A percentile compares a stretch with the other conserved stretches of the same genome.
phyloP scores from a whole-genome alignment of 2,797 vertebrate species.

The Siniperca scherzeri region DNA sequence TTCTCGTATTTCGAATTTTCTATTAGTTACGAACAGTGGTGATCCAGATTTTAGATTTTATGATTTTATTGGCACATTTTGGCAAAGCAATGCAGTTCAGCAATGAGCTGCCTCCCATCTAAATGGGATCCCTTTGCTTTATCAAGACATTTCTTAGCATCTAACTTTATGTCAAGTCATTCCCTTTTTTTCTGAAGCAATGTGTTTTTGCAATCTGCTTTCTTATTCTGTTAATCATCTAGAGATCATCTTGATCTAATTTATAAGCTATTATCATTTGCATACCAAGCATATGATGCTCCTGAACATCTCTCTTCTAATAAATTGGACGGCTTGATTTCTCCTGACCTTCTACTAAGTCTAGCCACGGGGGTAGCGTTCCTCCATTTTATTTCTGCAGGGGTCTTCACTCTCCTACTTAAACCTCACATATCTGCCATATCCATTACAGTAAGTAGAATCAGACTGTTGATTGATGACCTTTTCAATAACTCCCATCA shows the following conservation, averaged over 20 bases:
- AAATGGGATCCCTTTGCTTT: too few species aligned
- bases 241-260: neutral
- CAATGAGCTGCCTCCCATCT: too few species aligned
- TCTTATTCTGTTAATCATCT: neutral
- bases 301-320: neutral
- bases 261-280: neutral
- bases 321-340: neutral
- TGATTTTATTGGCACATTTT: too few species aligned
- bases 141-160: too few species aligned
- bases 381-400: neutral
- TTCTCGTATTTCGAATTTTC: too few species aligned
- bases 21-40: too few species aligned
- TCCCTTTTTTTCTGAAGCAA: too few species aligned
- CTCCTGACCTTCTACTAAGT: neutral
- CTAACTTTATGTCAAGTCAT: too few species aligned
- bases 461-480: conserved; percentile 40
- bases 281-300: neutral
- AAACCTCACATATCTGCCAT: conserved; percentile 13
- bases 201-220: neutral
- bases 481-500: conserved; percentile 24
- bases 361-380: neutral
- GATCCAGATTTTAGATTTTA: too few species aligned
- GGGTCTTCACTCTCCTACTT: neutral
- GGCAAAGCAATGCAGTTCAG: too few species aligned
- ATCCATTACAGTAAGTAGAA: conserved; percentile 22